Evolutionary conservation across 2,888 invertebrate genomes (phyloP).

Genomic region (Melieria crassipennis): DNA sequence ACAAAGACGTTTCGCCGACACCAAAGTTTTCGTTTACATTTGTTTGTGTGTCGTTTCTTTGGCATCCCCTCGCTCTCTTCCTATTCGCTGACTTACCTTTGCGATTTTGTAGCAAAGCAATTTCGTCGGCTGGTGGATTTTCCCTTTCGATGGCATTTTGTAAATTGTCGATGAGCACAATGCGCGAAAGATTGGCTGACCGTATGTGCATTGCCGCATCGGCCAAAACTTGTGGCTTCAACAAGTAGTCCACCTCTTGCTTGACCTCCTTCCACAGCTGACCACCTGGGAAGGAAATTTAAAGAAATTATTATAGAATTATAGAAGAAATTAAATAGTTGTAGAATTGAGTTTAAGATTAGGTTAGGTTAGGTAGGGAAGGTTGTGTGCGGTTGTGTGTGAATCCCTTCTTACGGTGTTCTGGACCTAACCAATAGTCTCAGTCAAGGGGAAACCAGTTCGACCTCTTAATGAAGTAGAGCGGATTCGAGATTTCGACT

Average conservation of each 20-base stretch:
- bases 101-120: conserved; percentile 75
- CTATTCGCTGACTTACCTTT: conserved; percentile 68
- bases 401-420: too few relatives aligned
- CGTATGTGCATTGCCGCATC: conserved; percentile 73
- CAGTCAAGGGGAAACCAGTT: too few relatives aligned
- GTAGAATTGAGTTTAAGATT: too few relatives aligned
- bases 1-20: neutral
- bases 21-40: conserved; percentile 13
- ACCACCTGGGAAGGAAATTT: conserved; percentile 50
- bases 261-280: conserved; percentile 65
- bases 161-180: conserved; percentile 80
- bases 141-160: conserved; percentile 82
- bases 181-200: conserved; percentile 73
- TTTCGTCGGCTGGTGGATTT: conserved; percentile 77
- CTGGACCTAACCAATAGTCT: too few relatives aligned
- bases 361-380: too few relatives aligned
- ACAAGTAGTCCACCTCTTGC: conserved; percentile 74
- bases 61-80: neutral
- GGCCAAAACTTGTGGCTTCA: conserved; percentile 73
- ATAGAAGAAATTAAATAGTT: neutral
- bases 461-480: too few relatives aligned
- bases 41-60: neutral
- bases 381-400: too few relatives aligned
- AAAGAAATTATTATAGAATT: conserved; percentile 5
- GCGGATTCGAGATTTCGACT: too few relatives aligned